phyloP scores from a whole-genome alignment of 2,113 vertebrate genomes.

The Tychaedon coryphoeus region DNA sequence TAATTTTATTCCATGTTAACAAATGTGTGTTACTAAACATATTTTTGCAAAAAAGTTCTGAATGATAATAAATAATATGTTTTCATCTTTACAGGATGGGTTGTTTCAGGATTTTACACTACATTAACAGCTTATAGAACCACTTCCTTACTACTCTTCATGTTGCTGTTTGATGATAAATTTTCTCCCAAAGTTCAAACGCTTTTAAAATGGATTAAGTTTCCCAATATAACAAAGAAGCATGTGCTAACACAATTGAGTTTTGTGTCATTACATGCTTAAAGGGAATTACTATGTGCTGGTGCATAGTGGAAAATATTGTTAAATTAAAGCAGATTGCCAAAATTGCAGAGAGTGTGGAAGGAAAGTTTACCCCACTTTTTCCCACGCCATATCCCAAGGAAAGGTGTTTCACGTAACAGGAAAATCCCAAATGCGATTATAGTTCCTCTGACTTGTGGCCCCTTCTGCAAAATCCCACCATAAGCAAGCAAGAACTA shows the following conservation, averaged over 20 bases:
- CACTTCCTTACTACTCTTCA: not conserved
- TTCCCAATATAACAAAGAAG: not conserved
- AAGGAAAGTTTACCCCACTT: not conserved
- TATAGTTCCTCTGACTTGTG: not conserved
- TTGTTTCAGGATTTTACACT: not conserved
- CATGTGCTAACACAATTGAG: not conserved
- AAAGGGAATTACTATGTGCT: not conserved
- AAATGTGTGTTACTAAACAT: not conserved
- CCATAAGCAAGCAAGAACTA: conserved; percentile 6
- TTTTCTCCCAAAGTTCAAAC: not conserved
- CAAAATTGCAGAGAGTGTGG: not conserved
- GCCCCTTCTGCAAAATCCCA: not conserved
- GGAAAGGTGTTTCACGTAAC: not conserved
- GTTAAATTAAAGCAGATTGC: not conserved
- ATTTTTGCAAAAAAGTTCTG: not conserved
- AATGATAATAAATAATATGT: not conserved
- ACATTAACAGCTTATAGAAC: not conserved
- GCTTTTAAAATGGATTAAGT: not conserved
- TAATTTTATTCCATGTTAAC: not conserved
- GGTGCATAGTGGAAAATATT: not conserved
- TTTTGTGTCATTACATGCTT: not conserved
- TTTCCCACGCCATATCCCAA: not conserved
- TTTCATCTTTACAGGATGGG: not conserved
- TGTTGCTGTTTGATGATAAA: not conserved
- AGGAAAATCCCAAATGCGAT: not conserved